Base-by-base conservation (phyloP, 2,888 invertebrate genomes). In the Archips crataeganus region DNA sequence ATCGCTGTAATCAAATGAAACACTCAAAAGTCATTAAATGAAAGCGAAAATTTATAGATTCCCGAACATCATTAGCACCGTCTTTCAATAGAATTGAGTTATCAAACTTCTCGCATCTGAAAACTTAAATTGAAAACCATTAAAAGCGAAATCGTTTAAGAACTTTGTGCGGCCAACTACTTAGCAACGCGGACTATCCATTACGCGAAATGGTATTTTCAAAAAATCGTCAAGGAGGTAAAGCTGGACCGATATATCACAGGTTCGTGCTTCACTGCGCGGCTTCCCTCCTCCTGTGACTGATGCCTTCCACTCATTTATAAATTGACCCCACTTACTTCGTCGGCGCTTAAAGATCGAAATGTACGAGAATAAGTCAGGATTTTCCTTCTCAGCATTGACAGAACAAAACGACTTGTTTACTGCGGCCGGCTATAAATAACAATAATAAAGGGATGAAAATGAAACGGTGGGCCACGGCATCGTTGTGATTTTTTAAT, bases 121-220 rank as follows among this genome's bases (percentile, higher is more conserved):
- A 81, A 90, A 90, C 88, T 90, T 90, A 87, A 90, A 91, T 89
- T 89, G 90, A 88, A 90, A 89, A 87, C 87, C 88, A 89, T 90
- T 90, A 89, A 87, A 88, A 82, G 84, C 60, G 75, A 63, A 71
- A 68, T 64, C 75, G 85, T 86, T 83, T 84, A 79, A 78, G 82
- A 86, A 88, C 82, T 87, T 88, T 82, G 81, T 75, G 83, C 76
- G 80, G 76, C 82, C 80, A 87, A 88, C 88, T 87, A 86, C 85
- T 85, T 83, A 79, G 83, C 85, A 85, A 85, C 85, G 82, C 76
- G 81, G 84, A 84, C 87, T 87, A 90, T 88, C 87, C 86, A 89
- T 90, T 88, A 88, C 84, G 68, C 75, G 82, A 80, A 86, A 89
- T 85, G 83, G 84, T 83, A 82, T 87, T 90, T 89, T 89, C 84